Base-by-base conservation (phyloP, 1,140 invertebrate genomes). In the Trichonephila inaurata region DNA sequence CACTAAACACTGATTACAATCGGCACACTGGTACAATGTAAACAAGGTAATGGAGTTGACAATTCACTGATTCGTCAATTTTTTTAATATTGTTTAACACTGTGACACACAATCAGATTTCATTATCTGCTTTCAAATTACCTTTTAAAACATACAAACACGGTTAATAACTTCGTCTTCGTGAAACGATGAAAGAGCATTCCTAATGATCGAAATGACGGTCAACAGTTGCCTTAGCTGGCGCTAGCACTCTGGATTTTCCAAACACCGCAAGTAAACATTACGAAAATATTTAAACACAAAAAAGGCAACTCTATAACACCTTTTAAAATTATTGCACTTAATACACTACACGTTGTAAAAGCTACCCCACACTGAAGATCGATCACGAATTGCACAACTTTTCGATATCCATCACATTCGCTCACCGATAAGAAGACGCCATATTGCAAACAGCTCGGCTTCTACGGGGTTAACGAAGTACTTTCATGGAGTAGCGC, bases 381-480 rank as follows among this genome's bases (percentile, higher is more conserved):
- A 61, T 40, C 33, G 44, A 51, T 21, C n/a, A 61, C 21, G n/a
- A 60, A 82, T 81, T 82, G 44, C 40, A 33, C 33, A 83, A 69
- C 40, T n/a, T 8, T 85, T 19, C 28, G 40, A 64, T 81, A 77
- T 82, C 58, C 85, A 88, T 40, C 83, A 86, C 62, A 81, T 77
- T 81, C 85, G 81, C 60, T 72, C 86, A 77, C 40, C 83, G 92
- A 93, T 81, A 81, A 93, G 69, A 40, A 18, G 91, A 88, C 92
- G 92, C 92, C 92, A 93, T 93, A 81, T 93, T 93, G 92, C 33
- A 93, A 93, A 81, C 83, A 40, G 64, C 58, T 92, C 66, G 72
- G 16, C 85, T 58, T 93, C 92, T 93, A 93, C 92, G 92, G 92
- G 92, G 92, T 89, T 89, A 81, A 93, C 92, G 62, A 60, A 93